These are phyloP conservation scores for Meliscaeva auricollis DNA, from an alignment of 2,888 invertebrate species.

Conservation along the genomic window DNA sequence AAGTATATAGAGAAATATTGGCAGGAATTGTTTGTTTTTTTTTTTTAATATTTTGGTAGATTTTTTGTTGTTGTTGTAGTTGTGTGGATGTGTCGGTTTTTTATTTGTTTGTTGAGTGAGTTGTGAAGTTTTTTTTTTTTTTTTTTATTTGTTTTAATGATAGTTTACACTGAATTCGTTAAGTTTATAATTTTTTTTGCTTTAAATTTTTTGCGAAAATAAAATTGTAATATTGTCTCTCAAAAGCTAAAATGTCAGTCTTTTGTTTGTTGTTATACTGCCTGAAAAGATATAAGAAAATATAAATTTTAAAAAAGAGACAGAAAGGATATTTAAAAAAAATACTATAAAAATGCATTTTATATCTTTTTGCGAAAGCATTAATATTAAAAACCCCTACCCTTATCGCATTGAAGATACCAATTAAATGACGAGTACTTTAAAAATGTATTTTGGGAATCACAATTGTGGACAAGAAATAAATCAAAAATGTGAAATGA, in stretches of 20 bases:
- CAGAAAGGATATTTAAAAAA: too few relatives aligned
- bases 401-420: too few relatives aligned
- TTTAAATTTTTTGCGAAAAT: conserved; percentile 69
- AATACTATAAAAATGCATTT: too few relatives aligned
- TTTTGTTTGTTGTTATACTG: conserved; percentile 81
- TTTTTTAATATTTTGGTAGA: conserved; percentile 15
- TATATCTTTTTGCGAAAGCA: too few relatives aligned
- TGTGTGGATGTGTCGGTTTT: background rate
- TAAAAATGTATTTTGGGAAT: too few relatives aligned
- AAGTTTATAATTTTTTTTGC: too few relatives aligned
- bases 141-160: too few relatives aligned
- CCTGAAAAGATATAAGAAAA: conserved; percentile 69
- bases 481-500: too few relatives aligned
- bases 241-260: conserved; percentile 85
- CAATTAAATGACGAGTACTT: too few relatives aligned
- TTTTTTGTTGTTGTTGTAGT: conserved; percentile 28
- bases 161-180: conserved; percentile 64
- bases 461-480: too few relatives aligned
- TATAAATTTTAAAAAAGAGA: too few relatives aligned
- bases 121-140: conserved; percentile 44
- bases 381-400: too few relatives aligned
- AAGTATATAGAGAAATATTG: conserved; percentile 71
- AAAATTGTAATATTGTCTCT: conserved; percentile 84
- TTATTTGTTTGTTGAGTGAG: conserved; percentile 35
- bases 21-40: conserved; percentile 71